These are phyloP conservation scores for Brevipalpus yothersi DNA, from an alignment of 1,140 invertebrate species.

Conservation along the genomic window DNA sequence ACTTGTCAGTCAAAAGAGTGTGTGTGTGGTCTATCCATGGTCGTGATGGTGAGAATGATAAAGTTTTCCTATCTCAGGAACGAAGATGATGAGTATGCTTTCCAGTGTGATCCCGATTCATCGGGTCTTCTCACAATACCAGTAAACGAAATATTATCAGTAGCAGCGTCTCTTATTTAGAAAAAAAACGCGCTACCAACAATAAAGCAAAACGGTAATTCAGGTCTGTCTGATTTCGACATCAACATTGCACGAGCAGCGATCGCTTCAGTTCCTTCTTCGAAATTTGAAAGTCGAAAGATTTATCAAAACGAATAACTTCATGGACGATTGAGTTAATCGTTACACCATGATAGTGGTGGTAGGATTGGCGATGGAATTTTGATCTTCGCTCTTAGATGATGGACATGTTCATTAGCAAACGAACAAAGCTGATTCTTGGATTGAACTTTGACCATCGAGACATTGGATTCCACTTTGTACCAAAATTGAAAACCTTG, in stretches of 20 bases:
- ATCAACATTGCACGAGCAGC: constrained; percentile 31
- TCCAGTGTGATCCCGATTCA: too few relatives aligned
- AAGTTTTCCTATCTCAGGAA: too few relatives aligned
- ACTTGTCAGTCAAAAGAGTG: too few relatives aligned
- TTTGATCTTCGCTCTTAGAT: neutral
- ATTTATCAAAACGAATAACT: constrained; percentile 50
- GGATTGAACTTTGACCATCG: constrained; percentile 8
- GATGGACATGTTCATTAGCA: constrained; percentile 6
- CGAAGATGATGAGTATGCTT: too few relatives aligned
- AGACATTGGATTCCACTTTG: constrained; percentile 7
- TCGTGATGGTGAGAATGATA: too few relatives aligned
- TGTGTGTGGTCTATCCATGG: too few relatives aligned
- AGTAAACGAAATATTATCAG: constrained; percentile 35
- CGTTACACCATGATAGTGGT: neutral
- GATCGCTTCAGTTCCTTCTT: constrained; percentile 48
- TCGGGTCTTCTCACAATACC: constrained; percentile 20
- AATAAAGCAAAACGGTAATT: constrained; percentile 27
- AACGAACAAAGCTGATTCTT: constrained; percentile 1
- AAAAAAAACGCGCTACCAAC: constrained; percentile 44
- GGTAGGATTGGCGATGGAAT: neutral
- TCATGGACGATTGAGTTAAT: constrained; percentile 37
- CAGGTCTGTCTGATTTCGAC: constrained; percentile 7
- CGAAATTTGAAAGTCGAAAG: too few relatives aligned
- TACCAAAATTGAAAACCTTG: constrained; percentile 9
- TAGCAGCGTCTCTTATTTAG: constrained; percentile 34